Evolutionary conservation across 2,113 vertebrate species (phyloP).

Genomic region (Gasterosteus aculeatus): DNA sequence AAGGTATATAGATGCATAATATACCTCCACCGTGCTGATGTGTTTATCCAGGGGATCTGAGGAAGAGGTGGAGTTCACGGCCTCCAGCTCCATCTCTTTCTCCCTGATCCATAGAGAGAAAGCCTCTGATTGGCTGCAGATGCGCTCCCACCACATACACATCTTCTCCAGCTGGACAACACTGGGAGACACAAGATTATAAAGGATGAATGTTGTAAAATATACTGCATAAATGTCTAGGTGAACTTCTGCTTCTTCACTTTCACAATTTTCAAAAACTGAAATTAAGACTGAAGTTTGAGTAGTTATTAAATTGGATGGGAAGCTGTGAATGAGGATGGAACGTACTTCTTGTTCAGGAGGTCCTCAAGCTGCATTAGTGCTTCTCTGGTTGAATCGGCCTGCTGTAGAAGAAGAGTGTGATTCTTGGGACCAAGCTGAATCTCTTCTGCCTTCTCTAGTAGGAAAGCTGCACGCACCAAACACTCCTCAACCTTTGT

Average conservation of each 20-base stretch:
- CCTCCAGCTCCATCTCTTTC: slow-evolving; percentile 86
- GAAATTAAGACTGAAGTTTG: neutral
- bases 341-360: slow-evolving; percentile 88
- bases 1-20: neutral
- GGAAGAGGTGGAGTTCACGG: slow-evolving; percentile 80
- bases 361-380: slow-evolving; percentile 85
- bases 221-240: neutral
- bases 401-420: slow-evolving; percentile 85
- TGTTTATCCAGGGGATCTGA: slow-evolving; percentile 83
- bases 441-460: slow-evolving; percentile 88
- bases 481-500: slow-evolving; percentile 82
- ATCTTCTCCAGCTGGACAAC: slow-evolving; percentile 90
- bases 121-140: slow-evolving; percentile 86
- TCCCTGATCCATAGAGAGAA: slow-evolving; percentile 90
- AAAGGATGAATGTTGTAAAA: neutral
- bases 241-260: neutral
- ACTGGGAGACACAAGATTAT: slow-evolving; percentile 74
- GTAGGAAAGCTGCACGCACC: slow-evolving; percentile 83
- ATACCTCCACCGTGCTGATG: slow-evolving; percentile 89
- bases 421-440: slow-evolving; percentile 87
- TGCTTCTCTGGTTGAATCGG: slow-evolving; percentile 85
- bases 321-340: neutral
- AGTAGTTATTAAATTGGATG: neutral
- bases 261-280: neutral
- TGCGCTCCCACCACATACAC: slow-evolving; percentile 89